These are phyloP conservation scores for Cololabis saira DNA, from an alignment of 2,113 vertebrate genomes.

Conservation along the genomic window DNA sequence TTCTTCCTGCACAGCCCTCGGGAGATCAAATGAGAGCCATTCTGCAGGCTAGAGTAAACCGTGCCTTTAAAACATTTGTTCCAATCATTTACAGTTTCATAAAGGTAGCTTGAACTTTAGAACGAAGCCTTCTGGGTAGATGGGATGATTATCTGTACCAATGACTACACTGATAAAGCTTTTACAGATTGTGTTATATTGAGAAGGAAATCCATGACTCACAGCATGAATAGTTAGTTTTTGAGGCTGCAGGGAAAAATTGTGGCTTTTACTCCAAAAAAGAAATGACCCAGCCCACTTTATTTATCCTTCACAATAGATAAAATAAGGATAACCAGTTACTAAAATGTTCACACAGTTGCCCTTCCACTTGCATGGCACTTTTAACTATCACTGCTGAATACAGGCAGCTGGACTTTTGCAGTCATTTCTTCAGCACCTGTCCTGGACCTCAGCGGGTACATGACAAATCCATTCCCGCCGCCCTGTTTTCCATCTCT, in stretches of 20 bases:
- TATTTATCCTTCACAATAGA: conserved; percentile 26
- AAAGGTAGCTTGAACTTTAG: conserved; percentile 52
- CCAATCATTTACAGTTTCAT: conserved; percentile 46
- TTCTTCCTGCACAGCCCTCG: conserved; percentile 55
- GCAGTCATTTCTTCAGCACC: conserved; percentile 21
- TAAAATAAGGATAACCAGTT: conserved; percentile 45
- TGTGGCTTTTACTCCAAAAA: conserved; percentile 52
- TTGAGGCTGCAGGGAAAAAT: conserved; percentile 44
- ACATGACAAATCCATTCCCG: conserved; percentile 62
- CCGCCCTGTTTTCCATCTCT: conserved; percentile 24
- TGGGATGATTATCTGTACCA: conserved; percentile 60
- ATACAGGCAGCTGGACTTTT: conserved; percentile 19
- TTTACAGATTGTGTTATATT: conserved; percentile 43
- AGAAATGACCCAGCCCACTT: conserved; percentile 34
- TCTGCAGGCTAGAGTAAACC: conserved; percentile 52
- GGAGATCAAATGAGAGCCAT: conserved; percentile 47
- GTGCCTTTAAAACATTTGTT: conserved; percentile 52
- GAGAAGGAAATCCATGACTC: conserved; percentile 28
- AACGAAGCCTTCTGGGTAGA: conserved; percentile 56
- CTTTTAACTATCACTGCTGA: conserved; percentile 16
- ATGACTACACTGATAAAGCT: conserved; percentile 60
- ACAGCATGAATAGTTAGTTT: conserved; percentile 61
- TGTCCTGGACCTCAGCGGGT: conserved; percentile 40
- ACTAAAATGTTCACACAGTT: conserved; percentile 33
- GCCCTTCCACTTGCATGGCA: conserved; percentile 21